phyloP scores from a whole-genome alignment of 2,888 invertebrate genomes.

The Dioctria linearis region DNA sequence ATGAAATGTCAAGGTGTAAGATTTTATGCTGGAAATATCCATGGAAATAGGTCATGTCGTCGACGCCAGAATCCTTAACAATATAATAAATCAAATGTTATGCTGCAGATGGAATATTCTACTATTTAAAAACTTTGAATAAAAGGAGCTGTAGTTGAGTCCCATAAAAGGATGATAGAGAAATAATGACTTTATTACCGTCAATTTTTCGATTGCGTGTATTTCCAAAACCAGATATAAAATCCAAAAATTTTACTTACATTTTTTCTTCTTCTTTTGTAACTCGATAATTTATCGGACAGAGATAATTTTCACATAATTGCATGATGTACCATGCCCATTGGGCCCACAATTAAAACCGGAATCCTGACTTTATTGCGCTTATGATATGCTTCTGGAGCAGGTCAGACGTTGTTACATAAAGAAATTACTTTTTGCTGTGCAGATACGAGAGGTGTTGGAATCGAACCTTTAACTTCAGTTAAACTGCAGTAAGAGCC shows the following conservation, averaged over 20 bases:
- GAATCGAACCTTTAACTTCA: not conserved
- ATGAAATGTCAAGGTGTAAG: too few species aligned
- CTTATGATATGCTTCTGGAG: conserved; percentile 9
- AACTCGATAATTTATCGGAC: conserved; percentile 25
- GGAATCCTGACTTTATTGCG: not conserved
- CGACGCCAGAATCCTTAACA: too few species aligned
- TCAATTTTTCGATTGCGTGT: conserved; percentile 19
- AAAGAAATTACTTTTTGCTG: not conserved
- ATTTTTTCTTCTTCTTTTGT: not conserved
- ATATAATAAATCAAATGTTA: too few species aligned
- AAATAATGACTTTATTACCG: conserved; percentile 35
- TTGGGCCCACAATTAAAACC: conserved; percentile 23
- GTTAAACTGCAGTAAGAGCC: not conserved
- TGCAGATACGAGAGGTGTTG: conserved; percentile 15
- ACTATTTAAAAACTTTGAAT: too few species aligned
- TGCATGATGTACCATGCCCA: conserved; percentile 25
- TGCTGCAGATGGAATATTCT: too few species aligned
- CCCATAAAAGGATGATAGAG: too few species aligned
- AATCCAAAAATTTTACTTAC: not conserved
- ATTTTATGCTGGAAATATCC: too few species aligned
- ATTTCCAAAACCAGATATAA: not conserved
- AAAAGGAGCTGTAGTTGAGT: too few species aligned
- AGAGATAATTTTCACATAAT: conserved; percentile 25
- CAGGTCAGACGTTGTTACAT: not conserved
- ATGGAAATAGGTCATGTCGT: too few species aligned